Evolutionary conservation across 2,888 invertebrate genomes (phyloP), one percentile per base, ranked within the genome.

Genomic region (Habroteleia sp.): DNA sequence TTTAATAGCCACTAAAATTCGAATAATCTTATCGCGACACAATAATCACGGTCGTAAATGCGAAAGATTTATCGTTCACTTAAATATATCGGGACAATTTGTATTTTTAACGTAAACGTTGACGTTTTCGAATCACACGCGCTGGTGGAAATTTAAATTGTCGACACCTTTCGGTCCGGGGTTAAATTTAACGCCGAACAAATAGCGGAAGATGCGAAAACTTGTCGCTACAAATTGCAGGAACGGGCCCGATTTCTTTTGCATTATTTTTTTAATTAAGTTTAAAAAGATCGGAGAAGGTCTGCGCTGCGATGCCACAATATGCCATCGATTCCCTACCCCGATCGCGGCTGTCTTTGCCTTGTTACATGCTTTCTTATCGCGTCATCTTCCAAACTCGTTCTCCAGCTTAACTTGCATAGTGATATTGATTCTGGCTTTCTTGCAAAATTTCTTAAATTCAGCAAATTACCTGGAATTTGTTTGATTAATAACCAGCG

Each of bases 311-410:
- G 37, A 39, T 41, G n/a, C 46, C 27, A 27, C 46, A 39, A 54
- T 42, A 44, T 27, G 52, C 37, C 20, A 71, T 54, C 54, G 44
- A 62, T 62, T 27, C 41, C 31, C 25, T 52, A 62, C 17, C 41
- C 16, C 48, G 65, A 65, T 63, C 58, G 48, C 27, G n/a, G n/a
- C 33, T 65, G 72, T 66, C 74, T 74, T 68, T 63, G 37, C 68
- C 68, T 74, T 56, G 62, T 74, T 74, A 68, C 56, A 69, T 42
- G 56, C 58, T 50, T 63, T 56, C 74, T 74, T 74, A 74, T 74
- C 74, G 63, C 63, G 58, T 56, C 74, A 74, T 74, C 74, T 63
- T 74, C 29, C 13, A 74, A 74, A 74, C 74, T 74, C 44, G 74
- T 72, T 63, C 63, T 72, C 48, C 65, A 56, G 42, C 54, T 56